These are phyloP conservation scores for Atta colombica DNA, from an alignment of 1,140 invertebrate genomes.

Conservation along the genomic window DNA sequence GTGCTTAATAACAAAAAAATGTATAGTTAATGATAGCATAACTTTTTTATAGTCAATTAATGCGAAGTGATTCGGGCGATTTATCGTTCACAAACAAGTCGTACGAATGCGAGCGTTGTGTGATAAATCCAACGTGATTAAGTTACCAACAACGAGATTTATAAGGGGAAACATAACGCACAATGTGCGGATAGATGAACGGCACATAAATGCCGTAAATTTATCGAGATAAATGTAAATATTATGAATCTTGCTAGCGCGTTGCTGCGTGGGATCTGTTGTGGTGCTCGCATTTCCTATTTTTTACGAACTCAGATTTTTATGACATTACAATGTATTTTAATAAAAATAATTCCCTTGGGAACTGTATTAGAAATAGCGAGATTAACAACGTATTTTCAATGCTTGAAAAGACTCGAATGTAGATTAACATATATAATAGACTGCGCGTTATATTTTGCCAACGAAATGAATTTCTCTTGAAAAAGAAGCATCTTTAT, in stretches of 20 bases:
- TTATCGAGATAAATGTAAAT: conserved; percentile 52
- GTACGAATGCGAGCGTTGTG: conserved; percentile 11
- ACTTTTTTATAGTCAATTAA: conserved; percentile 44
- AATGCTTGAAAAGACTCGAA: not conserved
- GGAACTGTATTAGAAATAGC: not conserved
- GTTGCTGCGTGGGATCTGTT: not conserved
- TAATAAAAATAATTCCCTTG: conserved; percentile 21
- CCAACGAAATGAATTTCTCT: not conserved
- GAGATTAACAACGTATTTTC: conserved; percentile 8
- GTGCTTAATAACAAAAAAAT: not conserved
- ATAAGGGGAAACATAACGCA: conserved; percentile 36
- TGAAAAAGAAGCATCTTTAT: not conserved
- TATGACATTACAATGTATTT: not conserved
- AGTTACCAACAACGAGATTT: conserved; percentile 54
- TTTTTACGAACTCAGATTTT: conserved; percentile 23
- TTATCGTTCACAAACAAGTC: conserved; percentile 53
- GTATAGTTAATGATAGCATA: conserved; percentile 11
- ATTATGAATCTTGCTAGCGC: conserved; percentile 28
- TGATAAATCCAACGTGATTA: conserved; percentile 61
- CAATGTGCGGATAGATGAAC: conserved; percentile 45
- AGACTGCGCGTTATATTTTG: not conserved
- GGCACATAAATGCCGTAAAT: conserved; percentile 51
- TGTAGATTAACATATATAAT: conserved; percentile 5
- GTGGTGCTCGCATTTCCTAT: not conserved
- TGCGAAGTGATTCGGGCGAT: not conserved